Evolutionary conservation across 1,140 invertebrate species (phyloP), one percentile per base, ranked within the genome.

Genomic region (Penaeus indicus): DNA sequence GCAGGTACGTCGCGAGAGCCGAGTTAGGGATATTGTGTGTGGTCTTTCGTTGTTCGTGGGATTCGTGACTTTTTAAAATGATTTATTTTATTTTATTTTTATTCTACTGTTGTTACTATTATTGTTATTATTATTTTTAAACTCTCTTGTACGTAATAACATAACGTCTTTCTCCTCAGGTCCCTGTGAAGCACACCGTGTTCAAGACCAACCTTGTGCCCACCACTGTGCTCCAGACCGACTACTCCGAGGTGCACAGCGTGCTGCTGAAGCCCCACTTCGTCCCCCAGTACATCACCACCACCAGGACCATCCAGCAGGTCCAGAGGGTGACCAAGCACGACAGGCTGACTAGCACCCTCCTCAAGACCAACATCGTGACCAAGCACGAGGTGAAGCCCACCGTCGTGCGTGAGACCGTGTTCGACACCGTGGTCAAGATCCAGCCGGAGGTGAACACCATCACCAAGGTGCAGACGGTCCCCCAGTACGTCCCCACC

Each of bases 101-200:
- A 11, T 54, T 16, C 54, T 54, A 13, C 54, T 54, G 38, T 8
- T 54, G 11, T 13, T 54, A 54, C 10, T 54, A 54, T 54, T 54
- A 16, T 5, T 13, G 1, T 54, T 13, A 13, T 54, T 54, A 16
- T 54, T 13, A 54, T 54, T 13, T 16, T 13, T 54, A 16, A 16
- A 10, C 11, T 54, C 54, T 54, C 54, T 54, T 16, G 54, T 11
- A 11, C 47, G 47, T 54, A 54, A 54, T 54, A 11, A 13, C 47
- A 54, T 25, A 11, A 0, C 22, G 8, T 11, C 42, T 27, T 5
- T 13, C 27, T 25, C 72, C 16, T 19, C 27, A 75, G 72, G n/a
- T 75, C 72, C 72, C 72, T 21, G 72, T 75, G 21, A 27, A 75
- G 27, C 72, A 75, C 72, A 75, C 72, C 72, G 72, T 75, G 21